These are phyloP conservation scores for Cavia porcellus DNA, from an alignment of 2,113 vertebrate species.

Conservation along the genomic window DNA sequence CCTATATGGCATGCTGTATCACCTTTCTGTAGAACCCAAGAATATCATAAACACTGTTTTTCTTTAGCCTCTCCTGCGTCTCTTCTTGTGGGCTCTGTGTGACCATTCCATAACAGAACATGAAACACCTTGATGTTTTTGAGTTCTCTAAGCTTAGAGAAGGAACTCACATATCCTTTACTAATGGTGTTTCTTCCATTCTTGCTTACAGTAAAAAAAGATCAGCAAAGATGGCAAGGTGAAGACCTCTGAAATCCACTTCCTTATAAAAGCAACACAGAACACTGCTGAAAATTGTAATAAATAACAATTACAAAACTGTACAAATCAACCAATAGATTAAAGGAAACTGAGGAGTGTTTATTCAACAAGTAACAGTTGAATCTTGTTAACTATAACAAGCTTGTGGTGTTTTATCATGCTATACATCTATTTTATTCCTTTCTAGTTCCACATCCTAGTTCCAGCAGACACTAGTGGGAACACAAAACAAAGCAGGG, in stretches of 20 bases:
- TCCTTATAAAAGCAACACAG: not conserved
- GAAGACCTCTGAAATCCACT: constrained; percentile 14
- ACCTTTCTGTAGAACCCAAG: not conserved
- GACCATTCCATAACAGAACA: not conserved
- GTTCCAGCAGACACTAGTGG: not conserved
- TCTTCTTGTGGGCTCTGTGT: not conserved
- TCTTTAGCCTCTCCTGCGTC: not conserved
- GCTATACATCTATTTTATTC: not conserved
- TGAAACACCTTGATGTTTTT: not conserved
- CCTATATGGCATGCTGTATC: not conserved
- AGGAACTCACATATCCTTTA: not conserved
- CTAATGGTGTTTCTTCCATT: not conserved
- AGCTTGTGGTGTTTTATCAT: not conserved
- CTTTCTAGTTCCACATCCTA: not conserved
- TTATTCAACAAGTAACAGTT: not conserved
- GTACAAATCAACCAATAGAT: constrained; percentile 38
- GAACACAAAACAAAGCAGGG: not conserved
- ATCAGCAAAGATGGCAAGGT: not conserved
- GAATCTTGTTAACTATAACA: not conserved
- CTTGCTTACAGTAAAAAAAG: not conserved
- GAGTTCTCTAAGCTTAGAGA: not conserved
- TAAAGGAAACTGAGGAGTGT: not conserved
- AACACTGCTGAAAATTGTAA: constrained; percentile 14
- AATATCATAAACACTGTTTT: not conserved
- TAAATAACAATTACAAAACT: constrained; percentile 40